These are phyloP conservation scores for Eurytoma adleriae DNA, from an alignment of 2,888 invertebrate genomes.

Conservation along the genomic window DNA sequence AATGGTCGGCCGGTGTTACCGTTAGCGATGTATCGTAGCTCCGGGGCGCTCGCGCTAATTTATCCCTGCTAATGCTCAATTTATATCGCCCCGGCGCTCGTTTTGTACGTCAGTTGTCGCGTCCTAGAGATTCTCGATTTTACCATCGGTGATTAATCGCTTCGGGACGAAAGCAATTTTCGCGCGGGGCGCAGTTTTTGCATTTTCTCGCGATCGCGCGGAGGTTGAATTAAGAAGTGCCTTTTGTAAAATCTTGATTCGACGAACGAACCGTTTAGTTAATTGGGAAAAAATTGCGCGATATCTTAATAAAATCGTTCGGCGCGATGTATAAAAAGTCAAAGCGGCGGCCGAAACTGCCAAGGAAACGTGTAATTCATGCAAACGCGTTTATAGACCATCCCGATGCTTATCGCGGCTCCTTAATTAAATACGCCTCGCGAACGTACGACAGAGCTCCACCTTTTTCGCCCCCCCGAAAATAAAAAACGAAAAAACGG, in stretches of 20 bases:
- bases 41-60: constrained; percentile 19
- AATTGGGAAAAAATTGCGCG: neutral
- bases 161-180: too few relatives aligned
- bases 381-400: constrained; percentile 20
- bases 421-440: constrained; percentile 29
- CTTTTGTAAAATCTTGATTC: neutral
- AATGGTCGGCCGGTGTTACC: neutral
- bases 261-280: neutral
- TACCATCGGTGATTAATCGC: too few relatives aligned
- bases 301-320: neutral
- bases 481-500: neutral
- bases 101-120: neutral
- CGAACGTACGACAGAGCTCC: neutral
- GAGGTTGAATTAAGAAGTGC: neutral
- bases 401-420: constrained; percentile 23
- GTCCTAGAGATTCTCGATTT: neutral
- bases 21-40: neutral
- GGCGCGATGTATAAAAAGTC: neutral
- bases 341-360: constrained; percentile 11
- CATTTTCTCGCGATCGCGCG: neutral
- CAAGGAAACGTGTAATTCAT: constrained; percentile 7
- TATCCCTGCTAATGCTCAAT: constrained; percentile 50
- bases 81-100: constrained; percentile 40
- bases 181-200: neutral
- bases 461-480: neutral